Percentiles rank a stretch among this genome's conserved stretches.
Evolutionary conservation across 2,888 invertebrate species (phyloP).

Genomic region (Synanthedon tipuliformis): DNA sequence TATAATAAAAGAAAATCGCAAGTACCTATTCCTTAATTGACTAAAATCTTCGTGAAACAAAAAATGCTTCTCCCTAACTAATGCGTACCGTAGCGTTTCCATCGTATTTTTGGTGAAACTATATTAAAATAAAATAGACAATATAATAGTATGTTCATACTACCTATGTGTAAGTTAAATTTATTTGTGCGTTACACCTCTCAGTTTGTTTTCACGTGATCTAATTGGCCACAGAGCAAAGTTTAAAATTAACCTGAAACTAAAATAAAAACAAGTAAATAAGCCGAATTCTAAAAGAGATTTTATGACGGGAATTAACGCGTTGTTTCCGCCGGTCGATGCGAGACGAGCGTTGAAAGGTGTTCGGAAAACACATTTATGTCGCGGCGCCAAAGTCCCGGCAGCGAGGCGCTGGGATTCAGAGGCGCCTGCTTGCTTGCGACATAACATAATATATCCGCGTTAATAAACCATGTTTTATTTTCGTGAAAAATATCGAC

Average conservation of each 20-base stretch:
- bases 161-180: too few relatives aligned
- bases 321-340: conserved; percentile 69
- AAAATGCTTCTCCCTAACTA: too few relatives aligned
- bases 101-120: too few relatives aligned
- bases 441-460: conserved; percentile 34
- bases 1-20: too few relatives aligned
- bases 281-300: conserved; percentile 69
- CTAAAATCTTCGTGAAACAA: too few relatives aligned
- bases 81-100: too few relatives aligned
- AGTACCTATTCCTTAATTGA: too few relatives aligned
- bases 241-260: conserved; percentile 67
- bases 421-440: conserved; percentile 18
- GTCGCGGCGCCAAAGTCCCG: conserved; percentile 19
- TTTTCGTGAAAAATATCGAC: too few relatives aligned
- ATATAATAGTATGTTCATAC: too few relatives aligned
- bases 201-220: conserved; percentile 52
- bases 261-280: conserved; percentile 70
- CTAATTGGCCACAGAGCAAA: conserved; percentile 57
- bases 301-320: conserved; percentile 71
- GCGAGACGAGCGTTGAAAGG: conserved; percentile 68
- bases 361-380: conserved; percentile 59
- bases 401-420: too few relatives aligned
- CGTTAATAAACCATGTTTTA: background rate
- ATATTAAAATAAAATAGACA: too few relatives aligned
- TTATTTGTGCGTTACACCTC: conserved; percentile 1